Evolutionary conservation across 64 coral and sea anemone species (phyloP), one percentile per base, ranked within the genome.

Genomic region (Hydrozoanthus tunicans): DNA sequence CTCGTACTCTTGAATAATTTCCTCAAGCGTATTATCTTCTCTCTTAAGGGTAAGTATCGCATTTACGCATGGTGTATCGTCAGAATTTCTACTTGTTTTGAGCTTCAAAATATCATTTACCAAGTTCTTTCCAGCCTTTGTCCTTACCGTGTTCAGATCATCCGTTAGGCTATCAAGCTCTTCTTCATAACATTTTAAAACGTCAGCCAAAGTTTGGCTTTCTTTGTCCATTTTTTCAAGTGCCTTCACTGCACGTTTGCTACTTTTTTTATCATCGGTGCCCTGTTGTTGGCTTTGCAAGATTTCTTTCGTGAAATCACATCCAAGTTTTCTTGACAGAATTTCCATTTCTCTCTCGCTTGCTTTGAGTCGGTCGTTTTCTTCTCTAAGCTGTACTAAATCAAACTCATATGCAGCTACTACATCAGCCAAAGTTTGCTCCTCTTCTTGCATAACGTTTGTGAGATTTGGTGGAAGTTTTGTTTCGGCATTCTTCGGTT

Each of bases 1-100:
- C 17, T 91, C 93, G 74, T 79, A 91, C 13, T 67, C 90, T 80
- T 79, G 59, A 20, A 94, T 59, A 27, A 90, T 70, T 27, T 90
- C 52, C 25, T 89, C 86, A 17, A 94, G 27, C 62, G 93, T 91
- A 15, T 51, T 65, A 80, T 56, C 89, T 62, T 79, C 58, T 51
- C 58, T 57, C 73, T 90, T 58, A 11, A 90, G 17, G 8, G 3
- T 65, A 7, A 51, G 27, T 79, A 90, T 56, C 51, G 76, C 89
- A 3, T 67, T 90, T 6, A 80, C 89, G 57, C 89, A 90, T 8
- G 89, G 75, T 32, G 12, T 63, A 53, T 72, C 61, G 3, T 65
- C 73, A 70, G 61, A 57, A 15, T 91, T 73, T 81, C 25, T 9
- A 23, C 52, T 73, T 53, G 20, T 15, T 25, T 15, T 43, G 9